phyloP scores from a whole-genome alignment of 1,140 invertebrate species.

The Drosophila micromelanica region DNA sequence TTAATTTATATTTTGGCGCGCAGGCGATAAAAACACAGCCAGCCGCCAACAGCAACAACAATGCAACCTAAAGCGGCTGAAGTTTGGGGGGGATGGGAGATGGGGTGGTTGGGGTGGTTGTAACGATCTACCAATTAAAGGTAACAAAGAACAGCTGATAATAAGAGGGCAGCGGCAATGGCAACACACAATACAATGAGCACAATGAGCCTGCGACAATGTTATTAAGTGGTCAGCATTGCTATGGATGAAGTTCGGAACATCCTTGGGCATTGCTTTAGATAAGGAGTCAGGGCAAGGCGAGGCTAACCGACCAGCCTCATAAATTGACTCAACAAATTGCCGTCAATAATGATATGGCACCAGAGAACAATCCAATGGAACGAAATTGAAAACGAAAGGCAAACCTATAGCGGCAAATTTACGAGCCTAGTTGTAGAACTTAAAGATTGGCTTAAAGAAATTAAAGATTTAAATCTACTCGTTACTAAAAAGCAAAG shows the following conservation, averaged over 20 bases:
- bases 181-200: constrained; percentile 55
- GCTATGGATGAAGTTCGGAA: constrained; percentile 19
- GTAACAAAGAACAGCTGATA: constrained; percentile 71
- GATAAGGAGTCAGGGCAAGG: constrained; percentile 33
- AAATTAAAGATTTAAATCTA: background rate
- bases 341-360: constrained; percentile 68
- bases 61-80: background rate
- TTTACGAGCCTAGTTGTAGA: constrained; percentile 33
- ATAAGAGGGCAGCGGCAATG: constrained; percentile 46
- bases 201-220: constrained; percentile 74
- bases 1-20: constrained; percentile 64
- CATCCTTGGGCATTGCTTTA: constrained; percentile 20
- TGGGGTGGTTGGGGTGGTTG: constrained; percentile 11
- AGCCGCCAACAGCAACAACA: constrained; percentile 32
- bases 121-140: constrained; percentile 68
- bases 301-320: constrained; percentile 54
- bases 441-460: constrained; percentile 1
- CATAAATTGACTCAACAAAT: constrained; percentile 75
- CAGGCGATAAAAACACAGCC: constrained; percentile 42
- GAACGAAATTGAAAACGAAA: constrained; percentile 63
- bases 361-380: constrained; percentile 12
- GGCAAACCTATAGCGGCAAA: constrained; percentile 17
- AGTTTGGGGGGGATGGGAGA: background rate
- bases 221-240: constrained; percentile 72
- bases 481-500: too few species aligned